phyloP scores from a whole-genome alignment of 2,888 invertebrate genomes.

The Brachylomia viminalis region DNA sequence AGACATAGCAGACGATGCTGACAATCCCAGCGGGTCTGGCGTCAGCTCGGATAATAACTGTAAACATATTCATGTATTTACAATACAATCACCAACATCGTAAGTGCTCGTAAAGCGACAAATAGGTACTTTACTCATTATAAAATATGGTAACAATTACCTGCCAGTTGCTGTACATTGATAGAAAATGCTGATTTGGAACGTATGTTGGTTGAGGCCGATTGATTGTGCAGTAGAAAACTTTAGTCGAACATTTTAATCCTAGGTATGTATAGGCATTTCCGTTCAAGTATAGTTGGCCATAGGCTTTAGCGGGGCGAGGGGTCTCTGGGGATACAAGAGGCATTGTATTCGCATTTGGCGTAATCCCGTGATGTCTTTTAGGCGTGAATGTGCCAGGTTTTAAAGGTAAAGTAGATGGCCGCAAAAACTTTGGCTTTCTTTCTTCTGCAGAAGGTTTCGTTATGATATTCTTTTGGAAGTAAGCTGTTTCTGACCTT shows the following conservation, averaged over 20 bases:
- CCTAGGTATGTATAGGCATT: slow-evolving; percentile 98
- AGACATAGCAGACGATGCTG: slow-evolving; percentile 92
- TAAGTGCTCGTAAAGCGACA: slow-evolving; percentile 36
- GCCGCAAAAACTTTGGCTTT: slow-evolving; percentile 93
- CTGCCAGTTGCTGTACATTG: slow-evolving; percentile 99
- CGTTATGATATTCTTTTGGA: slow-evolving; percentile 83
- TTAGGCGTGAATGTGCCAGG: slow-evolving; percentile 96
- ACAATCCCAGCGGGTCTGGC: slow-evolving; percentile 92
- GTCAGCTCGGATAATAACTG: slow-evolving; percentile 92
- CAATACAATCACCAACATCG: slow-evolving; percentile 60
- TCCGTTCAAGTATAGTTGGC: slow-evolving; percentile 96
- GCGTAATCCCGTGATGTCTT: slow-evolving; percentile 95
- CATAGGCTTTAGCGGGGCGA: slow-evolving; percentile 96
- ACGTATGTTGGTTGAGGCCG: slow-evolving; percentile 98
- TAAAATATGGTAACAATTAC: slow-evolving; percentile 82
- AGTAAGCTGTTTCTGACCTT: slow-evolving; percentile 88
- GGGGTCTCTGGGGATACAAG: slow-evolving; percentile 98
- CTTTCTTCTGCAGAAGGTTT: slow-evolving; percentile 82
- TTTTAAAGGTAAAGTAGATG: slow-evolving; percentile 95
- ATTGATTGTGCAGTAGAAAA: slow-evolving; percentile 98
- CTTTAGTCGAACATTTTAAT: slow-evolving; percentile 96
- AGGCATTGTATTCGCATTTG: slow-evolving; percentile 95
- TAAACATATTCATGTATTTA: slow-evolving; percentile 79
- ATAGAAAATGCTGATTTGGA: slow-evolving; percentile 96
- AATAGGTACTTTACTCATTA: slow-evolving; percentile 18